Conservation (phyloP, 2,888 invertebrate genomes). For the Eumacrocentrus americanus region DNA sequence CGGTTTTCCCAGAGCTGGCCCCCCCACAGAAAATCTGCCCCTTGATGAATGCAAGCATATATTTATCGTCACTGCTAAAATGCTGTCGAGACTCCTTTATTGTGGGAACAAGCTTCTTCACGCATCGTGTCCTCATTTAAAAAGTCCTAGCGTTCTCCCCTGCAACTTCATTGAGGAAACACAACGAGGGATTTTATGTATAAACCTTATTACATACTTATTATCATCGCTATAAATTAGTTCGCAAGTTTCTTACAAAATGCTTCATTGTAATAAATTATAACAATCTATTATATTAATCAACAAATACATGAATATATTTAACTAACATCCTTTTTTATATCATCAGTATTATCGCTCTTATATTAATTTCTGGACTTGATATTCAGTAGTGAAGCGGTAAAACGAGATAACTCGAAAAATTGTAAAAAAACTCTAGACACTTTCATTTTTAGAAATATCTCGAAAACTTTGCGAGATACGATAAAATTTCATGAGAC, state of each 20-base stretch:
- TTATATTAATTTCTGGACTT: too few species aligned
- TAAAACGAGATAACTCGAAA: too few species aligned
- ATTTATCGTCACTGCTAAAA: slow-evolving; percentile 33
- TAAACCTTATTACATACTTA: not conserved
- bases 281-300: not conserved
- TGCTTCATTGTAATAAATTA: not conserved
- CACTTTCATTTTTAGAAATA: too few species aligned
- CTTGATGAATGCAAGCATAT: slow-evolving; percentile 13
- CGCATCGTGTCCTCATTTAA: slow-evolving; percentile 41
- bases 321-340: too few species aligned
- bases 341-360: too few species aligned
- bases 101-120: slow-evolving; percentile 44
- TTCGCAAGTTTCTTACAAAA: not conserved
- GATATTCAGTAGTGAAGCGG: too few species aligned
- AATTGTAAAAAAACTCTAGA: too few species aligned
- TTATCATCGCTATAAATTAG: not conserved
- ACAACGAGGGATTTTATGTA: not conserved
- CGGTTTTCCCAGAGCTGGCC: not conserved
- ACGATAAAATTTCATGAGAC: too few species aligned
- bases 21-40: slow-evolving; percentile 10
- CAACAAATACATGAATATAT: not conserved
- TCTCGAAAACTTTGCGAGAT: too few species aligned
- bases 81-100: slow-evolving; percentile 34
- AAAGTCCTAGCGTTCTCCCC: slow-evolving; percentile 24
- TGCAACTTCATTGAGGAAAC: slow-evolving; percentile 11